Percentiles rank a stretch among this genome's conserved stretches.
These are phyloP conservation scores for Enteromius unitaeniatus DNA, from an alignment of 2,797 vertebrate genomes.

Conservation along the genomic window DNA sequence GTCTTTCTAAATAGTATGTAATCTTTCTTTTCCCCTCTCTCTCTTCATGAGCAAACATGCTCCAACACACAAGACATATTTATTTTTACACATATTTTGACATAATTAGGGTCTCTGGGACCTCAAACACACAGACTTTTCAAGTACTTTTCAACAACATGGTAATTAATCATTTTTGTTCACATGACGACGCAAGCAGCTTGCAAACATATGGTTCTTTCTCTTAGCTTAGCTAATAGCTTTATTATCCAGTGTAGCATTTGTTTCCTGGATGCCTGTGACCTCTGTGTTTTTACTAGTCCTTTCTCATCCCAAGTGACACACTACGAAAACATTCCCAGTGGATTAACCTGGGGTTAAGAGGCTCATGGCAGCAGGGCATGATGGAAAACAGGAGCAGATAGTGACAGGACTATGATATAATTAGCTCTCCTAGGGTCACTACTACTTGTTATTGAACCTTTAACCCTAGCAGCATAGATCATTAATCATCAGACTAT, in stretches of 20 bases:
- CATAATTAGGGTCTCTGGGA: not conserved
- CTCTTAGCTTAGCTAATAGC: constrained; percentile 4
- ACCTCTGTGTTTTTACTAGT: constrained; percentile 3
- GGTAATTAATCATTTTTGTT: not conserved
- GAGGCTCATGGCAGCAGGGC: not conserved
- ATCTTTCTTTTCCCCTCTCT: constrained; percentile 3
- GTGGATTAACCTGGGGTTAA: not conserved
- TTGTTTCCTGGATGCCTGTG: constrained; percentile 28
- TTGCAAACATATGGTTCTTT: constrained; percentile 26
- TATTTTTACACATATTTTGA: not conserved
- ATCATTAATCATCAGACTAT: constrained; percentile 10
- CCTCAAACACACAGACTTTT: not conserved
- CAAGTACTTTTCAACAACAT: not conserved
- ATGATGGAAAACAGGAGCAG: constrained; percentile 29
- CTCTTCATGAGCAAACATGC: constrained; percentile 1
- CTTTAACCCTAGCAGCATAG: constrained; percentile 4
- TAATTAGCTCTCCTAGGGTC: constrained; percentile 22
- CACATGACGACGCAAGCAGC: not conserved
- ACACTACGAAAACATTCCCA: constrained; percentile 27
- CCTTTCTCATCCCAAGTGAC: not conserved
- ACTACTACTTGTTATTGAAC: constrained; percentile 13
- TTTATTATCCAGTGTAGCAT: constrained; percentile 4
- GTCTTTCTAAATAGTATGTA: constrained; percentile 32
- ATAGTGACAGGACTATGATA: constrained; percentile 4
- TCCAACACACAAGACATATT: constrained; percentile 12